Conservation (phyloP, 1,140 invertebrate species). For the Macrocentrus cingulum region DNA sequence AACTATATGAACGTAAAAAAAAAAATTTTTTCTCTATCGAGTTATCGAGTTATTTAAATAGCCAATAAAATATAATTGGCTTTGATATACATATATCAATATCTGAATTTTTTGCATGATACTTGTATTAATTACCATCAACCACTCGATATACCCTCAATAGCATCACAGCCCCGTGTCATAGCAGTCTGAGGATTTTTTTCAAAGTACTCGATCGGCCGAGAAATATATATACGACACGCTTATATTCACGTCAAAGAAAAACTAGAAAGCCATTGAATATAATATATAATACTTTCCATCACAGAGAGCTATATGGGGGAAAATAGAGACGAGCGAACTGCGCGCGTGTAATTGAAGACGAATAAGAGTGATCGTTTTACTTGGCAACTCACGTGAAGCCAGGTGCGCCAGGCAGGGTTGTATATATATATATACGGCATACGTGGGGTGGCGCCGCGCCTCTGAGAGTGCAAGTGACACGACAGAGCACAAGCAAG, state of each 20-base stretch:
- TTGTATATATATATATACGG: too few species aligned
- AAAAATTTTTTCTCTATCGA: slow-evolving; percentile 22
- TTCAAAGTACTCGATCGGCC: slow-evolving; percentile 16
- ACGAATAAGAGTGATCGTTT: slow-evolving; percentile 4
- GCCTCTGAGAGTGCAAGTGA: neutral
- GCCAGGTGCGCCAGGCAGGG: neutral
- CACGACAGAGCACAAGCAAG: neutral
- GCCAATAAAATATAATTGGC: neutral
- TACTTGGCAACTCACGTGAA: neutral
- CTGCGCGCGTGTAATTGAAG: slow-evolving; percentile 2
- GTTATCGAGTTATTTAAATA: slow-evolving; percentile 32
- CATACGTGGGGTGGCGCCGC: neutral
- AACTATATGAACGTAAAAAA: neutral
- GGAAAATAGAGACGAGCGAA: neutral
- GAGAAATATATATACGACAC: slow-evolving; percentile 14
- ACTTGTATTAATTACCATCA: neutral
- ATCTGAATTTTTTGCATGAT: neutral
- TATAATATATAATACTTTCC: too few species aligned
- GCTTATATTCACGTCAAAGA: too few species aligned
- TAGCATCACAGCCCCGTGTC: too few species aligned
- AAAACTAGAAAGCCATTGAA: too few species aligned
- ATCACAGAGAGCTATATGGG: neutral
- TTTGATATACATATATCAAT: neutral
- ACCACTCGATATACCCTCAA: slow-evolving; percentile 10
- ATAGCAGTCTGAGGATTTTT: neutral